phyloP scores from a whole-genome alignment of 2,888 invertebrate species.

The Xestia sexstrigata region DNA sequence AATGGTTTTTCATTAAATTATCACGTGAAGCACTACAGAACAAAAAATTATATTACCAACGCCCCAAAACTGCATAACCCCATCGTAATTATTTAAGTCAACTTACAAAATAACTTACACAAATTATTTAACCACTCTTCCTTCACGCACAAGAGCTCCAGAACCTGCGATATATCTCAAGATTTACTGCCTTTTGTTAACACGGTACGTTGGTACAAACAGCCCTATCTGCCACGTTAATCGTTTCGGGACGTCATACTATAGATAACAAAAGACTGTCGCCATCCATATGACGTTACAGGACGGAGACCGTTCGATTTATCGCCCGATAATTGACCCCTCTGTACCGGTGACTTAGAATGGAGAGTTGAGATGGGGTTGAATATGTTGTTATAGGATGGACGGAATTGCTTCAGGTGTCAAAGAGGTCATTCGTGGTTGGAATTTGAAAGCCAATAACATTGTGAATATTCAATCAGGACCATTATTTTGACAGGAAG shows the following conservation, averaged over 20 bases:
- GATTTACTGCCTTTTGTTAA: slow-evolving; percentile 54
- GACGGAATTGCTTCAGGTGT: neutral
- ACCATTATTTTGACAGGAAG: neutral
- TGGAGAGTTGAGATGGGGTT: slow-evolving; percentile 30
- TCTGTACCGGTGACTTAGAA: slow-evolving; percentile 33
- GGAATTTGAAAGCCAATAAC: neutral
- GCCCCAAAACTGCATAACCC: slow-evolving; percentile 16
- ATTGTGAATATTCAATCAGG: neutral
- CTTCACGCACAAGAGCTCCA: slow-evolving; percentile 30
- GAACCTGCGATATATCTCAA: slow-evolving; percentile 43
- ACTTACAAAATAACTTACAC: slow-evolving; percentile 16
- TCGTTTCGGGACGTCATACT: slow-evolving; percentile 56
- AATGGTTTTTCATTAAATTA: neutral
- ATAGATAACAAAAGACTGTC: slow-evolving; percentile 64
- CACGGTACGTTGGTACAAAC: slow-evolving; percentile 45
- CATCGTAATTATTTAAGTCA: neutral
- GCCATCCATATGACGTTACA: slow-evolving; percentile 49
- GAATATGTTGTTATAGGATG: slow-evolving; percentile 31
- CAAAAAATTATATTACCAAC: neutral
- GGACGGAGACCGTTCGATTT: slow-evolving; percentile 53
- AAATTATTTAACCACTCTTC: slow-evolving; percentile 30
- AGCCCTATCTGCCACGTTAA: slow-evolving; percentile 57
- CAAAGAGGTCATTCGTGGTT: neutral
- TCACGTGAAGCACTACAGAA: neutral
- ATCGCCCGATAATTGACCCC: slow-evolving; percentile 63